Percentiles rank a stretch among this genome's conserved stretches.
These are phyloP conservation scores for Pseudeuparius sepicola DNA, from an alignment of 2,888 invertebrate species.

Conservation along the genomic window DNA sequence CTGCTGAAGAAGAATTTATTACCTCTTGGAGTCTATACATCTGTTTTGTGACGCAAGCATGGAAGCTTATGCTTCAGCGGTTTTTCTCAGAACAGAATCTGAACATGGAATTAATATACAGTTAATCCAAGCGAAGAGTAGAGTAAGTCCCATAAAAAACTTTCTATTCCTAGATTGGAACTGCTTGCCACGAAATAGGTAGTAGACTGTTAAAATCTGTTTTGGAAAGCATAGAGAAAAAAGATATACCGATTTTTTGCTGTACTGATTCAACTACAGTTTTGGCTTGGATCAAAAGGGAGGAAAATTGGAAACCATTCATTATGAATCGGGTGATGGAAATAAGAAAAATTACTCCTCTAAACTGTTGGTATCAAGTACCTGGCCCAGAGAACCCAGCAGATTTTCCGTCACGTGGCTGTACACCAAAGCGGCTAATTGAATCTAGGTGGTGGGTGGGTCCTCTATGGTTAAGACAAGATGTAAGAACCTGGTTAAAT, in stretches of 20 bases:
- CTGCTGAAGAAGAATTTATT: not conserved
- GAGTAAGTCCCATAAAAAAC: not conserved
- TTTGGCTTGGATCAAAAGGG: not conserved
- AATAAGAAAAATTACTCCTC: not conserved
- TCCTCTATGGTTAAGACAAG: not conserved
- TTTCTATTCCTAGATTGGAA: not conserved
- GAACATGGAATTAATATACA: not conserved
- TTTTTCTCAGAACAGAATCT: not conserved
- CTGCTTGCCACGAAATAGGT: not conserved
- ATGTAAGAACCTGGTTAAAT: not conserved
- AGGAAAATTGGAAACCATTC: not conserved
- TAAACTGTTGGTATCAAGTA: not conserved
- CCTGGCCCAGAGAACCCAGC: not conserved
- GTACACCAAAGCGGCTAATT: not conserved
- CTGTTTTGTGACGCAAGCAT: not conserved
- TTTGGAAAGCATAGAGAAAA: not conserved
- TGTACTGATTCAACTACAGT: not conserved
- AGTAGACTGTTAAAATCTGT: not conserved
- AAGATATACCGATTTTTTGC: not conserved
- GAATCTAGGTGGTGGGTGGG: constrained; percentile 1
- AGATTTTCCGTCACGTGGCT: not conserved
- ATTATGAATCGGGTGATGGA: not conserved
- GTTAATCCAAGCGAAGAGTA: constrained; percentile 3
- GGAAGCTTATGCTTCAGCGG: not conserved
- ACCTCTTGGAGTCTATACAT: not conserved